Percentiles rank a stretch among this genome's conserved stretches.
Conservation (phyloP, 2,888 invertebrate species). For the Cantharis lateralis region DNA sequence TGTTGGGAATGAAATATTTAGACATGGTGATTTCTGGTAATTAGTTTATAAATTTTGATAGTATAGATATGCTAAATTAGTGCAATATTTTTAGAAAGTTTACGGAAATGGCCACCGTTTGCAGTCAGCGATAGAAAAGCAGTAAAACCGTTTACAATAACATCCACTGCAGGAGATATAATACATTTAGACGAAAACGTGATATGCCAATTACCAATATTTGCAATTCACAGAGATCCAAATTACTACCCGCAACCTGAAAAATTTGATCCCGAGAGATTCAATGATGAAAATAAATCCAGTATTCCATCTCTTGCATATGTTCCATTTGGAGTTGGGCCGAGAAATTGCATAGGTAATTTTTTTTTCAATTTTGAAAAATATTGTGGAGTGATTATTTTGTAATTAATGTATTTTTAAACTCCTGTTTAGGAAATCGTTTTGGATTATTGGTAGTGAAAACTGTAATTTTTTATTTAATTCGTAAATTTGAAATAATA, state of each 20-base stretch:
- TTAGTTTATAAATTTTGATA: background rate
- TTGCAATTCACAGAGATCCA: constrained; percentile 42
- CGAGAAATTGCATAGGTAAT: constrained; percentile 58
- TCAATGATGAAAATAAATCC: constrained; percentile 60
- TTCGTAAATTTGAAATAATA: constrained; percentile 40
- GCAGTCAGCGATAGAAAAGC: constrained; percentile 14
- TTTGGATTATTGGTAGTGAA: constrained; percentile 27
- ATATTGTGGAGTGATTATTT: too few relatives aligned
- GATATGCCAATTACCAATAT: constrained; percentile 37
- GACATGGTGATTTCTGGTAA: constrained; percentile 59
- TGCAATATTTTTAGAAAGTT: background rate
- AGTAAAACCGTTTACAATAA: constrained; percentile 35
- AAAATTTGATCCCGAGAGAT: constrained; percentile 48
- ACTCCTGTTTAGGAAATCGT: constrained; percentile 38
- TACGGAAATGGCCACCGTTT: constrained; percentile 43
- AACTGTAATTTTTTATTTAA: constrained; percentile 37
- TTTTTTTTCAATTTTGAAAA: background rate
- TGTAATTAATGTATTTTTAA: background rate
- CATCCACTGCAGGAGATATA: constrained; percentile 15
- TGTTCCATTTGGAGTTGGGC: constrained; percentile 58
- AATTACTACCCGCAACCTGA: constrained; percentile 43
- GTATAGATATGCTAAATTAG: background rate
- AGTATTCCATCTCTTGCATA: constrained; percentile 54
- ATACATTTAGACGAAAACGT: constrained; percentile 7
- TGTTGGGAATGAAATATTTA: constrained; percentile 56